Percentiles rank a stretch among this genome's conserved stretches.
phyloP scores from a whole-genome alignment of 2,888 invertebrate genomes.

The Ferdinandea cuprea region DNA sequence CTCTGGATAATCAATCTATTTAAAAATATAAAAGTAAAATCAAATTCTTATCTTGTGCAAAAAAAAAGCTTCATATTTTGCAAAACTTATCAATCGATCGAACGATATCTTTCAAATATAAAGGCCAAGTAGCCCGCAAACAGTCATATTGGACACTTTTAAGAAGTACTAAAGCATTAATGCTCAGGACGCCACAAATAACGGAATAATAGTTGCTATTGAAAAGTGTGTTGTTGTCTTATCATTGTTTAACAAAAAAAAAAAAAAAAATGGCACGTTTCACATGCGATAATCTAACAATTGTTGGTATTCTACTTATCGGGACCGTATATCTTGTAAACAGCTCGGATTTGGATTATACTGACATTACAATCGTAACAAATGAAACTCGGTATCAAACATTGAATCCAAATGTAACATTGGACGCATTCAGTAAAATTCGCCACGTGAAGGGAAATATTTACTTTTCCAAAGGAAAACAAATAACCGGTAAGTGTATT shows the following conservation, averaged over 20 bases:
- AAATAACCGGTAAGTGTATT: constrained; percentile 78
- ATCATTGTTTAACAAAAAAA: too few species aligned
- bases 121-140: constrained; percentile 51
- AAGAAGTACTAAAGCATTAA: constrained; percentile 23
- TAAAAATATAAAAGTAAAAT: neutral
- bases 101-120: constrained; percentile 61
- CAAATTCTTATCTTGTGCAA: constrained; percentile 56
- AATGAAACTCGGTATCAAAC: constrained; percentile 77
- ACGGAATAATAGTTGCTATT: too few species aligned
- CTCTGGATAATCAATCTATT: neutral
- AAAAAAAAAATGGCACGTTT: constrained; percentile 34
- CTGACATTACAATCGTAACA: constrained; percentile 78
- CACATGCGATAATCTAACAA: neutral
- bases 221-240: too few species aligned
- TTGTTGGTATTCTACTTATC: constrained; percentile 38
- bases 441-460: constrained; percentile 80
- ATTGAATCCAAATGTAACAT: constrained; percentile 75
- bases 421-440: constrained; percentile 77
- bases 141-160: constrained; percentile 51
- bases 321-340: constrained; percentile 15
- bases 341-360: constrained; percentile 77
- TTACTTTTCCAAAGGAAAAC: constrained; percentile 78
- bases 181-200: neutral
- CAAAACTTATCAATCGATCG: constrained; percentile 50
- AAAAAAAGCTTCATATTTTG: constrained; percentile 48